phyloP scores from a whole-genome alignment of 2,113 vertebrate genomes.

The Rhea americana region DNA sequence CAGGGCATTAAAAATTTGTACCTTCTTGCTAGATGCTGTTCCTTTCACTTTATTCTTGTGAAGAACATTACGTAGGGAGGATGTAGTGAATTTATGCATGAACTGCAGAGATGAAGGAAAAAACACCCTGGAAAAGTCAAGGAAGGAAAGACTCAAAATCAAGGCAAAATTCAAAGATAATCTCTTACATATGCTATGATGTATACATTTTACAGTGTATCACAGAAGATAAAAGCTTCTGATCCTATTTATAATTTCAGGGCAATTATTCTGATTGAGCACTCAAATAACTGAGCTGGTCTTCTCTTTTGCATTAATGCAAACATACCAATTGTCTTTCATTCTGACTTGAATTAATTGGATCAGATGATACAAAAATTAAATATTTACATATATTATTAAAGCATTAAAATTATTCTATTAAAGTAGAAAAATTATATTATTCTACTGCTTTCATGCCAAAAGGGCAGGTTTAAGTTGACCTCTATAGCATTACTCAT shows the following conservation, averaged over 20 bases:
- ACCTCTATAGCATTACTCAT: background rate
- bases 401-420: background rate
- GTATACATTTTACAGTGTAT: background rate
- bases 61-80: background rate
- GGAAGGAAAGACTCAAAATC: background rate
- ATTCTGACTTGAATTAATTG: background rate
- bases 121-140: background rate
- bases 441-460: background rate
- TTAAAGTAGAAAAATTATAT: no score
- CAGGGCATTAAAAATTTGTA: background rate
- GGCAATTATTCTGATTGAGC: background rate
- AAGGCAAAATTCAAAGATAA: background rate
- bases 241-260: background rate
- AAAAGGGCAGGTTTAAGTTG: background rate
- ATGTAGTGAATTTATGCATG: background rate
- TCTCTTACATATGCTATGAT: background rate
- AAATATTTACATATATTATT: background rate
- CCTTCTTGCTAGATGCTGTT: background rate
- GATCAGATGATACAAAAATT: background rate
- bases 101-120: background rate
- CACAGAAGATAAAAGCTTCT: background rate
- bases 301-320: background rate
- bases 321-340: background rate
- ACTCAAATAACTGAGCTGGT: background rate
- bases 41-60: background rate